Percentiles rank a stretch among this genome's conserved stretches.
These are phyloP conservation scores for Drosophila melanica DNA, from an alignment of 1,140 invertebrate genomes.

Conservation along the genomic window DNA sequence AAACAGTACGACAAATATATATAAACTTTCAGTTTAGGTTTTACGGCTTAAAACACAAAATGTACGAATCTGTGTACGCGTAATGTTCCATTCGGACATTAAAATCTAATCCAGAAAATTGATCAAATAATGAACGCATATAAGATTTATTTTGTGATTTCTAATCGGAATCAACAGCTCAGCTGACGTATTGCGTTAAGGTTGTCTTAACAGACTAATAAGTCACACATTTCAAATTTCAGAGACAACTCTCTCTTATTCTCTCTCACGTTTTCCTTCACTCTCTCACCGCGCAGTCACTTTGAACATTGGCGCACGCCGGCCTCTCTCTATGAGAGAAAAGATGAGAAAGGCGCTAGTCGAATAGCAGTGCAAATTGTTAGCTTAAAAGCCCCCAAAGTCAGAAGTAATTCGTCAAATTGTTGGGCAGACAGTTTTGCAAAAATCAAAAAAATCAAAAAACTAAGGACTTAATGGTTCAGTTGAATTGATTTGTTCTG, in stretches of 20 bases:
- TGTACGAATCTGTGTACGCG: too few species aligned
- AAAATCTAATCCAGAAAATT: background rate
- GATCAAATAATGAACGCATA: background rate
- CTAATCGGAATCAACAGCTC: background rate
- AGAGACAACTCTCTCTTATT: slow-evolving; percentile 4
- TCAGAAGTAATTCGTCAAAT: slow-evolving; percentile 68
- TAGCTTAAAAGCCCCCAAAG: slow-evolving; percentile 53
- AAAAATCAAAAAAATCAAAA: slow-evolving; percentile 36
- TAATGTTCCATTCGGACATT: too few species aligned
- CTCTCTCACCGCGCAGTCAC: slow-evolving; percentile 38
- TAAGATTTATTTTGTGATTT: background rate
- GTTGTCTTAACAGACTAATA: slow-evolving; percentile 2
- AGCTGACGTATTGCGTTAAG: background rate
- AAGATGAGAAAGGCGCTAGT: background rate
- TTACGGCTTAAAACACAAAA: too few species aligned
- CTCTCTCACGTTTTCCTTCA: background rate
- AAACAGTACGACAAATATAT: too few species aligned
- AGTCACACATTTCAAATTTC: background rate
- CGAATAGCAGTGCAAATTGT: slow-evolving; percentile 46
- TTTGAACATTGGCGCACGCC: slow-evolving; percentile 5
- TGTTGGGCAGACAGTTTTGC: slow-evolving; percentile 56
- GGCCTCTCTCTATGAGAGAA: slow-evolving; percentile 7
- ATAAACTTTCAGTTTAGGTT: too few species aligned
- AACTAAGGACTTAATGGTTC: background rate
- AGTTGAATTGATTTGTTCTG: background rate